These are phyloP conservation scores for Poecilia velifera DNA, from an alignment of 2,797 vertebrate genomes.

Conservation along the genomic window DNA sequence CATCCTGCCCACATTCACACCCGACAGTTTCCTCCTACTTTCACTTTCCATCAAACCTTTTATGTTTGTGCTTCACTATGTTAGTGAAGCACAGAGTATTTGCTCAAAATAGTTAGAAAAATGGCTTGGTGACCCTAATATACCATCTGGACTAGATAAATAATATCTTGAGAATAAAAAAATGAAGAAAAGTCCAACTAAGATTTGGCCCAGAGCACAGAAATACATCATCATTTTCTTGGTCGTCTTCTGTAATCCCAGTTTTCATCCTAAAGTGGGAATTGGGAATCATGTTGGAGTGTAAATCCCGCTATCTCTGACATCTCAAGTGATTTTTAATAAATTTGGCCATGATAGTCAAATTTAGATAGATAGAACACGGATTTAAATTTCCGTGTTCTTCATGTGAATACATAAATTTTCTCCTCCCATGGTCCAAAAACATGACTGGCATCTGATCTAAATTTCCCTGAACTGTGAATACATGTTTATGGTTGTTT, in stretches of 20 bases:
- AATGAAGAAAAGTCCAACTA: not conserved
- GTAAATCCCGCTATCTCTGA: not conserved
- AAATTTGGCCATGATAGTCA: too few species aligned
- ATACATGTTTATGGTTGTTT: too few species aligned
- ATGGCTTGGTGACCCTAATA: not conserved
- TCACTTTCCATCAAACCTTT: constrained; percentile 9
- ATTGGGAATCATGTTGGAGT: not conserved
- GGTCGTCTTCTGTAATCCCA: not conserved
- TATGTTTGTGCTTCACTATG: not conserved
- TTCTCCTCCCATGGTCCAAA: too few species aligned
- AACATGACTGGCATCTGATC: too few species aligned
- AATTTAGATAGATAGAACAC: too few species aligned
- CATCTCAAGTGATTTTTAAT: too few species aligned
- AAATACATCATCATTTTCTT: not conserved
- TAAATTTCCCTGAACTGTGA: too few species aligned
- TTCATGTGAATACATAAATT: too few species aligned
- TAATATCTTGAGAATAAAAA: not conserved
- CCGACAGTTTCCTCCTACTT: not conserved
- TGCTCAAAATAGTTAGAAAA: not conserved
- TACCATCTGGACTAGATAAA: not conserved
- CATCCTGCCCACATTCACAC: not conserved
- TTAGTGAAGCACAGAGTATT: not conserved
- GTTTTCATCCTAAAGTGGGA: not conserved
- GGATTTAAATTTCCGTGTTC: too few species aligned
- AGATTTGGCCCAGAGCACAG: not conserved